Conservation (phyloP, 2,797 vertebrate genomes). For the Atherinosoma microstoma region DNA sequence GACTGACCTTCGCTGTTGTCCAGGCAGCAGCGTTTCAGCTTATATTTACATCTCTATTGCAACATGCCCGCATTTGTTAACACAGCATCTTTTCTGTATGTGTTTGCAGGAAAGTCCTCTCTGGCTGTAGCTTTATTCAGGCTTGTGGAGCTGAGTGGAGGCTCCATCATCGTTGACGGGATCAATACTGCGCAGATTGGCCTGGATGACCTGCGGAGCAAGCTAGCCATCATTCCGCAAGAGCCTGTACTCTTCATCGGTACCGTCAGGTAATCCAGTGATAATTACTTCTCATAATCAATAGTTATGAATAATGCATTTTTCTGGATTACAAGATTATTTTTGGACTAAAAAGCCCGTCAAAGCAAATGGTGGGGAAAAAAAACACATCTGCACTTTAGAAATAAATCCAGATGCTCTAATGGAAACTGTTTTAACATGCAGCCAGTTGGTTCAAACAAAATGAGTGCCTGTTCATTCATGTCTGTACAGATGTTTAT, state of each 20-base stretch:
- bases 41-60: constrained; percentile 3
- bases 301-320: constrained; percentile 10
- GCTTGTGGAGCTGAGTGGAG: constrained; percentile 83
- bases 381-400: background rate
- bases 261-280: constrained; percentile 83
- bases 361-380: constrained; percentile 7
- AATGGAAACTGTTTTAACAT: constrained; percentile 17
- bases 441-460: constrained; percentile 15
- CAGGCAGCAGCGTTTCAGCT: constrained; percentile 12
- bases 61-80: constrained; percentile 13
- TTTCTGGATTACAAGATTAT: background rate
- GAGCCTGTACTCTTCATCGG: constrained; percentile 90
- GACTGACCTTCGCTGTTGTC: constrained; percentile 11
- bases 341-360: constrained; percentile 9
- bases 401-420: constrained; percentile 7
- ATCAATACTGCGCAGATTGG: constrained; percentile 84
- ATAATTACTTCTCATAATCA: constrained; percentile 23
- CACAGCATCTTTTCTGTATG: constrained; percentile 17
- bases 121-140: constrained; percentile 86
- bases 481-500: background rate
- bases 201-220: constrained; percentile 86
- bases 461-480: background rate
- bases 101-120: constrained; percentile 87
- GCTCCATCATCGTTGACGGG: constrained; percentile 86
- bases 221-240: constrained; percentile 89